phyloP scores from a whole-genome alignment of 2,888 invertebrate species.

The Caenorhabditis macrosperma region DNA sequence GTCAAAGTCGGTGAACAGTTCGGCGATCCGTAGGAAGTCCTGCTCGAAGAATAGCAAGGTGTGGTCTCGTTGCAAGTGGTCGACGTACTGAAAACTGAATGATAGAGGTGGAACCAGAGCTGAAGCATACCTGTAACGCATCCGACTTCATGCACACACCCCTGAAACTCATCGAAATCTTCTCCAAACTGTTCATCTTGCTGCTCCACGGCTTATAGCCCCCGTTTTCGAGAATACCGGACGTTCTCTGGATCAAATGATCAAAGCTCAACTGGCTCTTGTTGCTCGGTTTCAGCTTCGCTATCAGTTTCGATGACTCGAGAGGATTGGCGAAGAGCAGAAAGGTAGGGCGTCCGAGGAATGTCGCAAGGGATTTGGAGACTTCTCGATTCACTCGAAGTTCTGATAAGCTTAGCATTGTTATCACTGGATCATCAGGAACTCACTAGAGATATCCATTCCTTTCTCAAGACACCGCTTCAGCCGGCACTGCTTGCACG shows the following conservation, averaged over 20 bases:
- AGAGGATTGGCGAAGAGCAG: slow-evolving; percentile 19
- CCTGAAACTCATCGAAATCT: slow-evolving; percentile 19
- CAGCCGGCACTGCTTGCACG: too few relatives aligned
- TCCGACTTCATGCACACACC: neutral
- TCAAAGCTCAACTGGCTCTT: slow-evolving; percentile 1
- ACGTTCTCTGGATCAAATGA: slow-evolving; percentile 1
- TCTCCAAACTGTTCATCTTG: slow-evolving; percentile 19
- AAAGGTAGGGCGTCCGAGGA: slow-evolving; percentile 29
- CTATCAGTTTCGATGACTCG: too few relatives aligned
- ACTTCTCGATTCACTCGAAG: slow-evolving; percentile 32
- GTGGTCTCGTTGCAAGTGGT: slow-evolving; percentile 13
- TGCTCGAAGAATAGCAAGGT: slow-evolving; percentile 36
- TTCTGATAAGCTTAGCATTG: slow-evolving; percentile 19
- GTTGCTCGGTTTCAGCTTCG: neutral
- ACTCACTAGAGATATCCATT: too few relatives aligned
- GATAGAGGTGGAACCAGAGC: neutral
- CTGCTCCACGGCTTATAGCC: slow-evolving; percentile 12
- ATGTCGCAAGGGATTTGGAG: slow-evolving; percentile 12
- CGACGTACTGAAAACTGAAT: slow-evolving; percentile 26
- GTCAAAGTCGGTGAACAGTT: slow-evolving; percentile 26
- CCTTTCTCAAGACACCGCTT: too few relatives aligned
- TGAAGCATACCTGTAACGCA: neutral
- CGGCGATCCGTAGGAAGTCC: slow-evolving; percentile 27
- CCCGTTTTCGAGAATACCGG: slow-evolving; percentile 20
- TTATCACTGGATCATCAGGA: neutral